Conservation (phyloP, 2,797 vertebrate species). For the Esox lucius region DNA sequence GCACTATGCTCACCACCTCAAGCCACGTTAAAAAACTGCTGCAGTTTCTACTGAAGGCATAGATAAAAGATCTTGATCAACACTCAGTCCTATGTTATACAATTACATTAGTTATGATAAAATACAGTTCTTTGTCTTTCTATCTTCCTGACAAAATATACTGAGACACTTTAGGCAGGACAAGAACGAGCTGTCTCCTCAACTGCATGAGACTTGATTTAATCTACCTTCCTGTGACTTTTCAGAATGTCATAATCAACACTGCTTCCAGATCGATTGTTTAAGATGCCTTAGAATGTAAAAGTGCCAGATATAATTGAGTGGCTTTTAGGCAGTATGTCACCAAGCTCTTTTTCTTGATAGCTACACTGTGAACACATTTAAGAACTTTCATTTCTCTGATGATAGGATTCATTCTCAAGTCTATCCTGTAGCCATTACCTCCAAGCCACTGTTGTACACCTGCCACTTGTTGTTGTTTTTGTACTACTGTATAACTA, state of each 20-base stretch:
- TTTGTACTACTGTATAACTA: too few relatives aligned
- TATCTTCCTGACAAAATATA: slow-evolving; percentile 25
- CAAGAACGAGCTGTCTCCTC: slow-evolving; percentile 41
- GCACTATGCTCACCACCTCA: too few relatives aligned
- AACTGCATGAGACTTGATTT: slow-evolving; percentile 39
- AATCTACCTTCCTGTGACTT: slow-evolving; percentile 22
- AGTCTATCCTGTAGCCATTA: neutral
- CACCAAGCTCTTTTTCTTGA: neutral
- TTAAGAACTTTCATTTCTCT: neutral
- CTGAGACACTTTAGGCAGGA: slow-evolving; percentile 23
- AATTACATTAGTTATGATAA: too few relatives aligned
- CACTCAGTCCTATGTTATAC: too few relatives aligned
- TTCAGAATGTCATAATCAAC: slow-evolving; percentile 21
- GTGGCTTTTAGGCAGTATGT: slow-evolving; percentile 21
- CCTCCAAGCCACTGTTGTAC: too few relatives aligned
- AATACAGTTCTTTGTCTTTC: neutral
- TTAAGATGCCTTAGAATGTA: slow-evolving; percentile 19
- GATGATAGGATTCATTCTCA: neutral
- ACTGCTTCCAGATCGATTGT: slow-evolving; percentile 37
- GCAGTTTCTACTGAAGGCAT: too few relatives aligned
- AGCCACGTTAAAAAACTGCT: too few relatives aligned
- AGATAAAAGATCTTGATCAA: too few relatives aligned
- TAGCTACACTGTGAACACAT: neutral
- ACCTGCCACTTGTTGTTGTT: neutral
- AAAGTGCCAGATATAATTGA: slow-evolving; percentile 26